Conservation (phyloP, 2,113 vertebrate genomes). For the Leptocoma aspasia region DNA sequence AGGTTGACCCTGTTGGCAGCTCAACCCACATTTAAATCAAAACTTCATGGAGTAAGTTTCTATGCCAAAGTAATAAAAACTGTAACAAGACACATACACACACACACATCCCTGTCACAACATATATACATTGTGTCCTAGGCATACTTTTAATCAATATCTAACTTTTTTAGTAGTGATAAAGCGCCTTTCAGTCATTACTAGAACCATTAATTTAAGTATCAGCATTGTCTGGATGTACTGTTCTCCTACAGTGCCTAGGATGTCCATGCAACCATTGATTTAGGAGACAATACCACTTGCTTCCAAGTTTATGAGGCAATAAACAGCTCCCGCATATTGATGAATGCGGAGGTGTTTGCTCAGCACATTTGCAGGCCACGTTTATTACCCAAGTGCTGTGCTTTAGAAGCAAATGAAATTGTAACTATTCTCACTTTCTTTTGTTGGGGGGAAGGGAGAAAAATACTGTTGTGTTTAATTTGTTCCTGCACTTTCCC, state of each 20-base stretch:
- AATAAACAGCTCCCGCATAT: constrained; percentile 78
- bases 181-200: constrained; percentile 51
- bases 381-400: constrained; percentile 68
- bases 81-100: background rate
- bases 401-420: constrained; percentile 71
- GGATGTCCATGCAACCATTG: constrained; percentile 65
- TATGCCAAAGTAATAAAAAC: constrained; percentile 13
- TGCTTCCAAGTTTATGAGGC: constrained; percentile 81
- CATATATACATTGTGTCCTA: background rate
- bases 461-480: constrained; percentile 55
- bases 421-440: constrained; percentile 64
- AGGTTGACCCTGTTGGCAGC: background rate
- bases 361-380: constrained; percentile 76
- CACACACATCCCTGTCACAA: background rate
- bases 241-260: constrained; percentile 58
- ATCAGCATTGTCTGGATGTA: constrained; percentile 37
- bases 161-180: constrained; percentile 47
- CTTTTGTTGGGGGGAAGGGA: background rate
- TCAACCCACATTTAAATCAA: background rate
- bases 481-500: constrained; percentile 52
- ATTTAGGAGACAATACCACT: constrained; percentile 80
- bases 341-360: constrained; percentile 75
- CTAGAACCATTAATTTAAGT: constrained; percentile 59
- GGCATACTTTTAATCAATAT: background rate
- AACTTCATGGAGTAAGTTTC: background rate